A percentile compares a stretch with the other conserved stretches of the same genome.
Conservation (phyloP, 1,140 invertebrate genomes). For the Apocrypta bakeri region DNA sequence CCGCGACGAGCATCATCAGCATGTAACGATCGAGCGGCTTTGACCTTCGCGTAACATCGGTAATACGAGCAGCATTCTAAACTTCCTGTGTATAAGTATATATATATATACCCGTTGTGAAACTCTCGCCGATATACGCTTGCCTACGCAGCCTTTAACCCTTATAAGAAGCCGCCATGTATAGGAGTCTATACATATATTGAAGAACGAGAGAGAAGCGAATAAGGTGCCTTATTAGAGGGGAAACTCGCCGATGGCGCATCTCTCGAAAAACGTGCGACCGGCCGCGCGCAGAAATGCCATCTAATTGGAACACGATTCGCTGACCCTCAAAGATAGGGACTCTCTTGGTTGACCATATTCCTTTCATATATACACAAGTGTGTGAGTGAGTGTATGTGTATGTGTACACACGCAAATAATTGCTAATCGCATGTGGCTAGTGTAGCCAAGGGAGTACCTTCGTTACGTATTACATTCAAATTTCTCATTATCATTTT, state of each 20-base stretch:
- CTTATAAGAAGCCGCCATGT: conserved; percentile 24
- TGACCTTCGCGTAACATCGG: conserved; percentile 25
- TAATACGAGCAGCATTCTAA: conserved; percentile 16
- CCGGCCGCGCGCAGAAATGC: conserved; percentile 52
- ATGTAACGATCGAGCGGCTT: conserved; percentile 11
- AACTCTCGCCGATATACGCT: not conserved
- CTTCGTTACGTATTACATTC: not conserved
- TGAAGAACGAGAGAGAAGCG: not conserved
- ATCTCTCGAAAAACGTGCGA: conserved; percentile 58
- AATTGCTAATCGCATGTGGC: no score
- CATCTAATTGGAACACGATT: conserved; percentile 74
- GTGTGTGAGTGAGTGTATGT: no score
- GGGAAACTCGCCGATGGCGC: conserved; percentile 35
- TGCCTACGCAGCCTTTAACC: not conserved
- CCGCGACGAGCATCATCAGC: conserved; percentile 5
- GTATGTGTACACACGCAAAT: not conserved
- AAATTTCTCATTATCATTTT: not conserved
- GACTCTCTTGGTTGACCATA: not conserved
- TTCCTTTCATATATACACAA: not conserved
- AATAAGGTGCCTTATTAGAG: conserved; percentile 62
- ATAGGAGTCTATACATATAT: not conserved
- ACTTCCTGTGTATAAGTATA: not conserved
- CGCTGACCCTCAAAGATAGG: conserved; percentile 69
- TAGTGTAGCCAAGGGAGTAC: no score
- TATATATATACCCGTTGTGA: not conserved